Evolutionary conservation across 2,113 vertebrate genomes (phyloP).

Genomic region (Dasyprocta punctata): DNA sequence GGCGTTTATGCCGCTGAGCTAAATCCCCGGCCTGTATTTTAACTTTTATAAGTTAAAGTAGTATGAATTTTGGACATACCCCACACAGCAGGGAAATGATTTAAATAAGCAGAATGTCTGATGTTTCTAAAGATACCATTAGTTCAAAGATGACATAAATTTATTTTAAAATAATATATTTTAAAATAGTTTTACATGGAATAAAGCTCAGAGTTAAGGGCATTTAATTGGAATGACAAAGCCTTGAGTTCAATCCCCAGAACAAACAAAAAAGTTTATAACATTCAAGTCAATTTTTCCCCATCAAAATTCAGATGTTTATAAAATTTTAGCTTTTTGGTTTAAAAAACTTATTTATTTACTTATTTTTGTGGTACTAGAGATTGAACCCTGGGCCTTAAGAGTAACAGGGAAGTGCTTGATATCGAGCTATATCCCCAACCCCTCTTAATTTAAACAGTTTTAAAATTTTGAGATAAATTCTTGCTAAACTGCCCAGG

Average conservation of each 20-base stretch:
- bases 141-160: slow-evolving; percentile 4
- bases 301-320: neutral
- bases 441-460: neutral
- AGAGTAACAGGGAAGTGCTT: neutral
- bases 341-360: neutral
- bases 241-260: neutral
- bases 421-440: neutral
- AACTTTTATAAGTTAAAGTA: neutral
- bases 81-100: neutral
- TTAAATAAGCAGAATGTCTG: slow-evolving; percentile 16
- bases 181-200: neutral
- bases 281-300: slow-evolving; percentile 30
- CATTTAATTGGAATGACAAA: neutral
- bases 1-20: too few relatives aligned
- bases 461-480: neutral
- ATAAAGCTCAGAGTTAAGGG: neutral
- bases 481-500: neutral
- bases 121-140: neutral
- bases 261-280: neutral
- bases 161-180: neutral
- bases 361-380: neutral
- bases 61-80: neutral
- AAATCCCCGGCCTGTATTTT: too few relatives aligned
- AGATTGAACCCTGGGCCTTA: neutral
- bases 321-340: neutral